These are phyloP conservation scores for Bombus confusus DNA, from an alignment of 1,140 invertebrate genomes.

Conservation along the genomic window DNA sequence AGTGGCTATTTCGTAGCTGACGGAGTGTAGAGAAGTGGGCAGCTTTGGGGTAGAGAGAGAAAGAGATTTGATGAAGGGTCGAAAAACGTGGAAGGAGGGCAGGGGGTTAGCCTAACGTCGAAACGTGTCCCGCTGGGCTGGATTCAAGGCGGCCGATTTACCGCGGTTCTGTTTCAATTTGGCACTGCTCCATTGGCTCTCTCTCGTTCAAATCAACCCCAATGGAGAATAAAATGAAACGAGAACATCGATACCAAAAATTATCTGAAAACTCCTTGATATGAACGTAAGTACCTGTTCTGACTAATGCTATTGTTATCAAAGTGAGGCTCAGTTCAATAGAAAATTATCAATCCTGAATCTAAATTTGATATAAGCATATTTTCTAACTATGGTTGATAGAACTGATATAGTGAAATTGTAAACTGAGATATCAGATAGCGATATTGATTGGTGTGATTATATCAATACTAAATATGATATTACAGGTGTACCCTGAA, in stretches of 20 bases:
- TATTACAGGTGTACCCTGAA: too few relatives aligned
- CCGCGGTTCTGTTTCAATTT: conserved; percentile 56
- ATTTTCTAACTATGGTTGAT: too few relatives aligned
- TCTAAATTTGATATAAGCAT: too few relatives aligned
- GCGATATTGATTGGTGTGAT: too few relatives aligned
- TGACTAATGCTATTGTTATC: too few relatives aligned
- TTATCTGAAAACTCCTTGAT: not conserved
- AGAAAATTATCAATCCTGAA: too few relatives aligned
- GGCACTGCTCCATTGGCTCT: conserved; percentile 43
- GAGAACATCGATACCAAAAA: not conserved
- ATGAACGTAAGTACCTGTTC: too few relatives aligned
- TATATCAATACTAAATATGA: too few relatives aligned
- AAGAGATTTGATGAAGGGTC: conserved; percentile 10
- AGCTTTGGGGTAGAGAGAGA: conserved; percentile 13
- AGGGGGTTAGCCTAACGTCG: conserved; percentile 21
- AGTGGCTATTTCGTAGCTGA: conserved; percentile 12
- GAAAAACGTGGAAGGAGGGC: conserved; percentile 36
- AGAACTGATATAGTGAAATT: too few relatives aligned
- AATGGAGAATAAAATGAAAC: not conserved
- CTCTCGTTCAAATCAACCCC: conserved; percentile 3
- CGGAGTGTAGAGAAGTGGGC: conserved; percentile 13
- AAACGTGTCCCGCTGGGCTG: conserved; percentile 57
- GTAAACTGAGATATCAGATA: too few relatives aligned
- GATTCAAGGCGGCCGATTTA: conserved; percentile 54
- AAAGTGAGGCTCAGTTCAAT: too few relatives aligned